phyloP scores from a whole-genome alignment of 2,113 vertebrate genomes.

The Brienomyrus longianalis region DNA sequence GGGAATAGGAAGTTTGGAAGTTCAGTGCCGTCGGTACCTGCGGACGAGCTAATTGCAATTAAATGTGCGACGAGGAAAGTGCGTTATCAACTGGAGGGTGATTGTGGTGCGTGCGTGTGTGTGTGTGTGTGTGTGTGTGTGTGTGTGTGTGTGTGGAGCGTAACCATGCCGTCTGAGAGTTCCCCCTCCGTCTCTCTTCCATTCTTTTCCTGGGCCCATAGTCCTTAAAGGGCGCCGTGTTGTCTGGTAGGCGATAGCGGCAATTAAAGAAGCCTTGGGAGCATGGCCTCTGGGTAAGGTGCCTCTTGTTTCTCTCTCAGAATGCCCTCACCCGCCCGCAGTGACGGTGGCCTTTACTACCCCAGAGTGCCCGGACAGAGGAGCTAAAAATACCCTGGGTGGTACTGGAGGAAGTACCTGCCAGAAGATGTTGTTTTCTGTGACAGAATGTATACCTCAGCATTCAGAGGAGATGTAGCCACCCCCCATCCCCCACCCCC shows the following conservation, averaged over 20 bases:
- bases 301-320: not conserved
- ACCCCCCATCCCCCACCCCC: not conserved
- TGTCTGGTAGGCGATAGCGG: not conserved
- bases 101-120: constrained; percentile 52
- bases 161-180: not conserved
- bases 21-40: not conserved
- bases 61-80: constrained; percentile 55
- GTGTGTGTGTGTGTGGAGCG: constrained; percentile 22
- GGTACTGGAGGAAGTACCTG: not conserved
- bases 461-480: not conserved
- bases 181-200: constrained; percentile 43
- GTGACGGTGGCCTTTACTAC: not conserved
- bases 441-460: not conserved
- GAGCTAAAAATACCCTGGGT: not conserved
- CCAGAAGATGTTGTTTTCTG: not conserved
- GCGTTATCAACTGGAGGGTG: constrained; percentile 58
- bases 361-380: not conserved
- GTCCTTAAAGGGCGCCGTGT: not conserved
- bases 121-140: too few species aligned
- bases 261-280: not conserved
- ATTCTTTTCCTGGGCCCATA: constrained; percentile 7
- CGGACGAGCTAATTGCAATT: constrained; percentile 36
- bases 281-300: not conserved
- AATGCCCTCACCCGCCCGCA: not conserved
- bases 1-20: not conserved